Evolutionary conservation across 1,140 invertebrate species (phyloP).

Genomic region (Solenopsis fugax): DNA sequence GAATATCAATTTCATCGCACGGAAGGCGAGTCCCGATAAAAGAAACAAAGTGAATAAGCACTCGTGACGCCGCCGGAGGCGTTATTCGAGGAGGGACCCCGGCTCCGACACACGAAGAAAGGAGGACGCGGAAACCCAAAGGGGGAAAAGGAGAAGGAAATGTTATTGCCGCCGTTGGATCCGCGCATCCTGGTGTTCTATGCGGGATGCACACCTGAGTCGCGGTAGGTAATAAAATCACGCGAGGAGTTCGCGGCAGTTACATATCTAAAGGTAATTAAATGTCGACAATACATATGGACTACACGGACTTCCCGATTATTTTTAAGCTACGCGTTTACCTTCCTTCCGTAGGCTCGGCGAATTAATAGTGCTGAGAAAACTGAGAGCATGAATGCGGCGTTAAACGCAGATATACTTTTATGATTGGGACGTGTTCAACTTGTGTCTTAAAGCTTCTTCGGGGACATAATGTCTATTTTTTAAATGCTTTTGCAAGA

Average conservation of each 20-base stretch:
- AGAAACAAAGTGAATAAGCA: slow-evolving; percentile 70
- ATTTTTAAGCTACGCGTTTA: slow-evolving; percentile 26
- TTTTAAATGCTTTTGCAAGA: not conserved
- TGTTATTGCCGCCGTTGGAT: slow-evolving; percentile 50
- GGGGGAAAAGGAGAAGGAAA: slow-evolving; percentile 50
- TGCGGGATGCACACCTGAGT: slow-evolving; percentile 66
- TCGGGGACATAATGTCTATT: not conserved
- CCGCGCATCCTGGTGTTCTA: slow-evolving; percentile 57
- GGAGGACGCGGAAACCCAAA: slow-evolving; percentile 15
- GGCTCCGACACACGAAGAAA: slow-evolving; percentile 41
- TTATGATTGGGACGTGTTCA: not conserved
- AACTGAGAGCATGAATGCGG: not conserved
- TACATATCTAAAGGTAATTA: slow-evolving; percentile 50
- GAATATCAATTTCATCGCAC: slow-evolving; percentile 70
- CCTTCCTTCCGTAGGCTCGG: not conserved
- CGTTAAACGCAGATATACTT: slow-evolving; percentile 6
- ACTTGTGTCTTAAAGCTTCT: not conserved
- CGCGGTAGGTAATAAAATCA: slow-evolving; percentile 61
- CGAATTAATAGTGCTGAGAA: slow-evolving; percentile 3
- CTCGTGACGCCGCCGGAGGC: slow-evolving; percentile 65
- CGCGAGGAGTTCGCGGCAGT: slow-evolving; percentile 36
- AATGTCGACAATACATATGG: slow-evolving; percentile 55
- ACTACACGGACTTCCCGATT: slow-evolving; percentile 37
- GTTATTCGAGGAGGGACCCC: slow-evolving; percentile 31
- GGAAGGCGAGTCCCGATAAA: slow-evolving; percentile 49